Conservation (phyloP, 2,888 invertebrate genomes). For the Lasioglossum leucozonium region DNA sequence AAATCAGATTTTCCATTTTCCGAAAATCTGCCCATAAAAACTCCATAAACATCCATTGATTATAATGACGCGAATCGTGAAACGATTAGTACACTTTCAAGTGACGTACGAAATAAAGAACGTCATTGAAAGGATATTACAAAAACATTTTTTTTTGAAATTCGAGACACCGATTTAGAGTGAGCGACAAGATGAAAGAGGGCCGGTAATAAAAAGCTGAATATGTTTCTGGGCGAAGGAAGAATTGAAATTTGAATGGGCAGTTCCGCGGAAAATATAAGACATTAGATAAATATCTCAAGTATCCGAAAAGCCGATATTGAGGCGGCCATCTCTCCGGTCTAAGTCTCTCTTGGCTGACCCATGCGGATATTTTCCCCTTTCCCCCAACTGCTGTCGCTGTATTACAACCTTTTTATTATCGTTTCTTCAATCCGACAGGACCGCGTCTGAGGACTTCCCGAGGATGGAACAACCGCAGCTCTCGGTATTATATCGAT, state of each 20-base stretch:
- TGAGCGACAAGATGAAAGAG: background rate
- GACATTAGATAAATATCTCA: conserved; percentile 83
- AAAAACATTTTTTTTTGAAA: background rate
- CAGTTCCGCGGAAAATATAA: conserved; percentile 81
- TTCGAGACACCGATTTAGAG: background rate
- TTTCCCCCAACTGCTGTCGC: conserved; percentile 59
- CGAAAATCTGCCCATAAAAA: too few species aligned
- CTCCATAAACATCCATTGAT: too few species aligned
- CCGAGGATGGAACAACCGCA: conserved; percentile 33
- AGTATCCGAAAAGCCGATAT: conserved; percentile 84
- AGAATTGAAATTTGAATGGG: conserved; percentile 77
- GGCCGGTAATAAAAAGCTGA: conserved; percentile 3
- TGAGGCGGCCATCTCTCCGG: conserved; percentile 79
- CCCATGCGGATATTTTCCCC: conserved; percentile 84
- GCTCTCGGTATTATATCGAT: conserved; percentile 50
- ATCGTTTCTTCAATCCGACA: conserved; percentile 61
- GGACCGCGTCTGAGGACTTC: conserved; percentile 42
- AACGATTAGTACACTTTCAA: background rate
- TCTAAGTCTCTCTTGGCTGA: conserved; percentile 84
- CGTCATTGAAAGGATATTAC: too few species aligned
- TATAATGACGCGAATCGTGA: background rate
- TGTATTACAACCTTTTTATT: conserved; percentile 64
- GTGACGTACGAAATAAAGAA: background rate
- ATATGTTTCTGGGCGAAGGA: conserved; percentile 24
- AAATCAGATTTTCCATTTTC: too few species aligned